These are phyloP conservation scores for Ptilorrhoa leucosticta DNA, from an alignment of 2,113 vertebrate species.

Conservation along the genomic window DNA sequence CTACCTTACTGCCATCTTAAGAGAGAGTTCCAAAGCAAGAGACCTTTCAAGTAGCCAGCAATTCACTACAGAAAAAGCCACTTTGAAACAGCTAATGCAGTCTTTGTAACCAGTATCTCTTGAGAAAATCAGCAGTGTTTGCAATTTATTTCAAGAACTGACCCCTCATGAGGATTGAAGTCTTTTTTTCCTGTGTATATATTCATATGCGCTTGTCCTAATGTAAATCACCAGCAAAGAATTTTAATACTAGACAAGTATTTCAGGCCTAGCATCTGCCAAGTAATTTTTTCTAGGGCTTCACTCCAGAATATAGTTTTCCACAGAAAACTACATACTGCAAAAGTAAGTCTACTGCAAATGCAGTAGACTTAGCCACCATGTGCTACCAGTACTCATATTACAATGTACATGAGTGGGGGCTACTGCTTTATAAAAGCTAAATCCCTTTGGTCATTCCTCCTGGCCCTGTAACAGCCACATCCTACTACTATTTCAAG, in stretches of 20 bases:
- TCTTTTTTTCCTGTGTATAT: not conserved
- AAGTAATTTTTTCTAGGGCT: not conserved
- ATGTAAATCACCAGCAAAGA: not conserved
- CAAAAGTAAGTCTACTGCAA: not conserved
- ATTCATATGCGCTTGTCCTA: not conserved
- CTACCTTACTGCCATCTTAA: not conserved
- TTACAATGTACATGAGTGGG: accelerated
- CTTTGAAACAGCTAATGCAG: not conserved
- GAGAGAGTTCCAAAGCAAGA: not conserved
- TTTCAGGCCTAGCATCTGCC: not conserved
- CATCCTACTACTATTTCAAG: not conserved
- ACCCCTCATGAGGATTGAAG: not conserved
- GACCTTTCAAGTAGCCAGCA: not conserved
- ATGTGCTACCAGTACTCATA: not conserved
- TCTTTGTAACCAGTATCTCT: not conserved
- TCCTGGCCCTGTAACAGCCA: not conserved
- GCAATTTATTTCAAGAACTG: not conserved
- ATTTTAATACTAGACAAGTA: not conserved
- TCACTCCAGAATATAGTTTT: not conserved
- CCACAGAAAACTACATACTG: not conserved
- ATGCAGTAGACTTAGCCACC: not conserved
- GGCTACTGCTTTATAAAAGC: not conserved
- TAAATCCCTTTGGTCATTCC: not conserved
- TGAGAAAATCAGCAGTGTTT: not conserved
- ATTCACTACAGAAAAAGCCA: not conserved